Evolutionary conservation across 1,140 invertebrate genomes (phyloP).

Genomic region (Aphidius ervi): DNA sequence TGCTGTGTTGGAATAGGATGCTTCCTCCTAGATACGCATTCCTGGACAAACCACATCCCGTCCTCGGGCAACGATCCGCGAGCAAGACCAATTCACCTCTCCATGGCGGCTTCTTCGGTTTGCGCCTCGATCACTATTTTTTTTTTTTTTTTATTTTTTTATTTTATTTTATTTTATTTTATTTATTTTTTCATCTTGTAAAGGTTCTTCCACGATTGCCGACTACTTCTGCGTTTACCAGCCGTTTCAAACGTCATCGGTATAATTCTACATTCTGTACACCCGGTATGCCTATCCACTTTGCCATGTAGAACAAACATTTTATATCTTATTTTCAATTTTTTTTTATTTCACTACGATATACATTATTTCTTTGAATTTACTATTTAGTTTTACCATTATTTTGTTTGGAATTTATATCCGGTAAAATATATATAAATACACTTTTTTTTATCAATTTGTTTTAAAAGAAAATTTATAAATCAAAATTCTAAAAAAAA

Average conservation of each 20-base stretch:
- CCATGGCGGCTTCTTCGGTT: slow-evolving; percentile 16
- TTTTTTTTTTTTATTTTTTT: slow-evolving; percentile 22
- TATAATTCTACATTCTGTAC: neutral
- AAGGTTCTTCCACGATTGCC: neutral
- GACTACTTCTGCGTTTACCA: neutral
- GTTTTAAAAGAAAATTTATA: no score
- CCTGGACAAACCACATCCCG: slow-evolving; percentile 27
- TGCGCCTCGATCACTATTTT: slow-evolving; percentile 16
- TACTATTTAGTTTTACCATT: no score
- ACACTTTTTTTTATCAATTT: no score
- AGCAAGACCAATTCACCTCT: slow-evolving; percentile 11
- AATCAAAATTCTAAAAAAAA: no score
- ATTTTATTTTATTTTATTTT: slow-evolving; percentile 12
- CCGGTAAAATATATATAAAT: no score
- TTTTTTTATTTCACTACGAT: neutral
- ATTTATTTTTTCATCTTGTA: neutral
- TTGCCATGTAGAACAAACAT: no score
- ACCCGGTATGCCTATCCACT: no score
- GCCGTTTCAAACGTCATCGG: slow-evolving; percentile 9
- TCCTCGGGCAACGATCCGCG: slow-evolving; percentile 23
- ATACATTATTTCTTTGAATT: neutral
- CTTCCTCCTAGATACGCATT: slow-evolving; percentile 27
- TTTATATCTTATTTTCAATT: neutral
- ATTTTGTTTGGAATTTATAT: no score
- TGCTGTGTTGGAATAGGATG: neutral